Percentiles rank a stretch among this genome's conserved stretches.
Conservation (phyloP, 2,113 vertebrate species). For the Pterocles orientalis region DNA sequence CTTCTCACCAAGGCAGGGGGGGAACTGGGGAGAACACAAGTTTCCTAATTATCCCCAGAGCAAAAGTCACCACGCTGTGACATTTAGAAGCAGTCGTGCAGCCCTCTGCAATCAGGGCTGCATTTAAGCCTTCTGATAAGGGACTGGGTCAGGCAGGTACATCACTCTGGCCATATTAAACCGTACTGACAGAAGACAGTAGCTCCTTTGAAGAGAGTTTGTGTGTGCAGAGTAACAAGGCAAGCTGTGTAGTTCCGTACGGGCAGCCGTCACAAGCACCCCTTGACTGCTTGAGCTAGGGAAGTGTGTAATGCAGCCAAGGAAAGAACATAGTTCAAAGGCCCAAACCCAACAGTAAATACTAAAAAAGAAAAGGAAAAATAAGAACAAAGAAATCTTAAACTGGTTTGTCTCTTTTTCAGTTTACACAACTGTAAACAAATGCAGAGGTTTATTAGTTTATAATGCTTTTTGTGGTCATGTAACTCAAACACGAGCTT, state of each 20-base stretch:
- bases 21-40: background rate
- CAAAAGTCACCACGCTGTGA: background rate
- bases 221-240: background rate
- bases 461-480: conserved; percentile 47
- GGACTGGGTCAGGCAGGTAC: background rate
- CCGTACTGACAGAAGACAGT: background rate
- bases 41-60: background rate
- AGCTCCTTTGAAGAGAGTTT: background rate
- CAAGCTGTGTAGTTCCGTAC: background rate
- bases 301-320: background rate
- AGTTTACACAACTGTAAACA: conserved; percentile 37
- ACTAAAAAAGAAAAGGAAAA: background rate
- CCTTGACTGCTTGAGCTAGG: background rate
- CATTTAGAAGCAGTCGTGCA: background rate
- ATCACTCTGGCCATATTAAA: background rate
- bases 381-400: conserved; percentile 36
- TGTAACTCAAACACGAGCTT: conserved; percentile 40
- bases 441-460: conserved; percentile 52
- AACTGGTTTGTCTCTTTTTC: conserved; percentile 16
- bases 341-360: background rate
- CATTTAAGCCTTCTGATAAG: background rate
- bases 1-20: background rate
- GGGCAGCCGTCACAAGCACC: background rate
- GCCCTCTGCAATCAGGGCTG: background rate
- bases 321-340: background rate